Evolutionary conservation across 2,888 invertebrate genomes (phyloP).

Genomic region (Archaeoteleia sp.): DNA sequence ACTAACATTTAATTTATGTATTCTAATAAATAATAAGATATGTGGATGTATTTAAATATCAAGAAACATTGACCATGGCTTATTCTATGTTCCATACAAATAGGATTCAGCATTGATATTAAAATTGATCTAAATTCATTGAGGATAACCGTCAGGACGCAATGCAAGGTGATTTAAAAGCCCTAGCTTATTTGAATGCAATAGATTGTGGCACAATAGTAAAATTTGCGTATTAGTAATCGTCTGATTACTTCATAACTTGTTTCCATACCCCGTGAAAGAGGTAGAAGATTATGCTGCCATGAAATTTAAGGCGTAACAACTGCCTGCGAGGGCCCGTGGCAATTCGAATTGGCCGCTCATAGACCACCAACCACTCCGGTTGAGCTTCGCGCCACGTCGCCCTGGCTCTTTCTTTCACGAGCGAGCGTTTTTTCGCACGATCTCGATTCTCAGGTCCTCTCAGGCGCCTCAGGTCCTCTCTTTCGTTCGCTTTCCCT

Average conservation of each 20-base stretch:
- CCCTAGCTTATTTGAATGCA: conserved; percentile 3
- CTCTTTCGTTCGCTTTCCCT: conserved; percentile 5
- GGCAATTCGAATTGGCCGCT: conserved; percentile 55
- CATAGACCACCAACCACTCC: conserved; percentile 58
- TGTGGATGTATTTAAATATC: too few relatives aligned
- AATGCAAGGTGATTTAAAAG: neutral
- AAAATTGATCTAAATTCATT: neutral
- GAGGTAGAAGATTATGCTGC: conserved; percentile 46
- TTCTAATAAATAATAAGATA: too few relatives aligned
- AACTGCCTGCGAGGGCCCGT: conserved; percentile 56
- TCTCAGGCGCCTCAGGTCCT: conserved; percentile 6
- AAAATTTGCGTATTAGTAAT: neutral
- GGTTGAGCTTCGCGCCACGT: conserved; percentile 1
- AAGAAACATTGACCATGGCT: too few relatives aligned
- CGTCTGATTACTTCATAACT: conserved; percentile 2
- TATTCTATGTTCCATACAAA: too few relatives aligned
- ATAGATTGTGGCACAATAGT: neutral
- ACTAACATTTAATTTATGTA: too few relatives aligned
- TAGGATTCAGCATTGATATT: too few relatives aligned
- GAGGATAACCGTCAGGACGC: neutral
- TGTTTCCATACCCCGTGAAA: conserved; percentile 3
- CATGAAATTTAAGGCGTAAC: conserved; percentile 38
- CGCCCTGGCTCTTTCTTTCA: conserved; percentile 3
- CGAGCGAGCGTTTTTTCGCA: conserved; percentile 48
- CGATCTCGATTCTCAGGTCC: conserved; percentile 32